Evolutionary conservation across 92 coral and sea anemone species (phyloP).

Genomic region (Galaxea fascicularis): DNA sequence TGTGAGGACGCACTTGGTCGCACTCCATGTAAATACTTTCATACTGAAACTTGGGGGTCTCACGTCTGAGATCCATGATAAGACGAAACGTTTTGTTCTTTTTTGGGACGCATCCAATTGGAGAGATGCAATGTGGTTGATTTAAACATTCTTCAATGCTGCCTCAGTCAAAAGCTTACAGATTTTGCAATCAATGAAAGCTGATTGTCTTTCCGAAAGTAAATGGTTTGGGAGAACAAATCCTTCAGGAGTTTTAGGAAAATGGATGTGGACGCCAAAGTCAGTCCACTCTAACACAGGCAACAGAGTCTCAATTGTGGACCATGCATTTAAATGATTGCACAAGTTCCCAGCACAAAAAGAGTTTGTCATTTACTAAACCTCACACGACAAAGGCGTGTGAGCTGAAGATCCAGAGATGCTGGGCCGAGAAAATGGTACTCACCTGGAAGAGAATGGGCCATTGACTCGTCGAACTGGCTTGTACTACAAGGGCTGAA

Average conservation of each 20-base stretch:
- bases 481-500: neutral
- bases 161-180: neutral
- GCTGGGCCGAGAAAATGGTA: neutral
- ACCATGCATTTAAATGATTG: neutral
- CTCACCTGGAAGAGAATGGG: neutral
- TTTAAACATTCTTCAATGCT: no score
- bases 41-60: conserved; percentile 11
- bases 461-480: neutral
- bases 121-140: neutral
- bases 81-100: neutral
- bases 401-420: neutral
- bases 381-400: neutral
- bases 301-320: neutral
- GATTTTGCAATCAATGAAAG: neutral
- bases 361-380: neutral
- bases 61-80: neutral
- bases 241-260: neutral
- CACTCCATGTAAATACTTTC: neutral
- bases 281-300: neutral
- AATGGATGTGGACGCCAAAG: neutral
- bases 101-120: neutral
- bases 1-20: conserved; percentile 8
- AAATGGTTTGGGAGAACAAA: neutral
- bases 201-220: neutral
- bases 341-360: neutral